phyloP scores from a whole-genome alignment of 1,140 invertebrate genomes.

The Atopsyche davidsoni region DNA sequence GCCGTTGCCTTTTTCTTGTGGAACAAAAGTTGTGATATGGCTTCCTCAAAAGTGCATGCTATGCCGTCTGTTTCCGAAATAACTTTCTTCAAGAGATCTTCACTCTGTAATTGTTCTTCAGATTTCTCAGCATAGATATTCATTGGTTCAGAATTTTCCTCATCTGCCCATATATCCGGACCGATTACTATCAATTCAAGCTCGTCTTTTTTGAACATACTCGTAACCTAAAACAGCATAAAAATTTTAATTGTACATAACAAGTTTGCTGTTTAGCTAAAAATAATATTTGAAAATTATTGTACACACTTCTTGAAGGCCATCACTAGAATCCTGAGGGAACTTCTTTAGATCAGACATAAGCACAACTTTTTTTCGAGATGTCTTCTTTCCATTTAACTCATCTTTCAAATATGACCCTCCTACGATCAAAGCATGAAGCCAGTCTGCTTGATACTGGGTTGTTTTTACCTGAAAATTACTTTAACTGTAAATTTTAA shows the following conservation, averaged over 20 bases:
- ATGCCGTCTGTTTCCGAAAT: conserved; percentile 38
- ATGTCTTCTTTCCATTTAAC: conserved; percentile 32
- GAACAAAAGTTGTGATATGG: conserved; percentile 39
- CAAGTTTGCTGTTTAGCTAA: conserved; percentile 1
- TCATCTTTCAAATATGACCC: conserved; percentile 38
- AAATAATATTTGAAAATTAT: conserved; percentile 5
- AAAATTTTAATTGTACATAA: conserved; percentile 14
- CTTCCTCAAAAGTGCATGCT: conserved; percentile 38
- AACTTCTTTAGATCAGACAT: conserved; percentile 41
- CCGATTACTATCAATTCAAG: conserved; percentile 43
- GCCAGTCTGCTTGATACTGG: conserved; percentile 39
- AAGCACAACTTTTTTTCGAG: conserved; percentile 40
- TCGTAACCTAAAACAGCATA: conserved; percentile 35
- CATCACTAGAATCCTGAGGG: conserved; percentile 30
- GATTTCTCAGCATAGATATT: conserved; percentile 27
- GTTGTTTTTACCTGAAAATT: conserved; percentile 35
- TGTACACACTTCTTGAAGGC: conserved; percentile 31
- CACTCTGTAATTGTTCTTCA: background rate
- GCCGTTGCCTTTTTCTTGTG: conserved; percentile 39
- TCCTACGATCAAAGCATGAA: conserved; percentile 41
- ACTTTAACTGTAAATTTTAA: conserved; percentile 14
- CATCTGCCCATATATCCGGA: conserved; percentile 33
- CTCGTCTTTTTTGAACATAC: conserved; percentile 37
- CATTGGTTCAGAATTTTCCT: conserved; percentile 26
- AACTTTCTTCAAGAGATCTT: conserved; percentile 33